Evolutionary conservation across 2,888 invertebrate genomes (phyloP).

Genomic region (Acanthosepion esculentum): DNA sequence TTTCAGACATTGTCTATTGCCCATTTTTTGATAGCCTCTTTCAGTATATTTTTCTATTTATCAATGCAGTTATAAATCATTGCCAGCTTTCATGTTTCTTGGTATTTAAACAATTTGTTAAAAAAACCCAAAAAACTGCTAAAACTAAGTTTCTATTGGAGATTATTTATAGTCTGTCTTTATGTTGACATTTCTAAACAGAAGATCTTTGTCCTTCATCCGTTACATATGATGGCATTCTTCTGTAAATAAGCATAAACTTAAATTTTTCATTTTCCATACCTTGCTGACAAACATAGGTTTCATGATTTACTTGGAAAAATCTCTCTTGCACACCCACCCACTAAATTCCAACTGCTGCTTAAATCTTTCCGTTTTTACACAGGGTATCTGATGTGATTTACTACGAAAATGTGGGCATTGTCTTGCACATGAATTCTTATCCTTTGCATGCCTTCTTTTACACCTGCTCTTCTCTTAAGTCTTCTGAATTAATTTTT

Average conservation of each 20-base stretch:
- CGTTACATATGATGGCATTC: too few relatives aligned
- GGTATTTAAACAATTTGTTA: neutral
- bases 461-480: neutral
- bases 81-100: neutral
- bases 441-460: neutral
- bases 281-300: neutral
- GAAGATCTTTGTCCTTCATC: neutral
- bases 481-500: neutral
- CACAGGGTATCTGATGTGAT: too few relatives aligned
- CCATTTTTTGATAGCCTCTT: neutral
- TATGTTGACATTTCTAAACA: neutral
- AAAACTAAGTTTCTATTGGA: neutral
- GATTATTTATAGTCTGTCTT: neutral
- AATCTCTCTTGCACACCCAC: rapidly evolving
- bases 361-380: neutral
- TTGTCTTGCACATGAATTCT: neutral
- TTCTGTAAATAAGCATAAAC: neutral
- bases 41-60: neutral
- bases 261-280: neutral
- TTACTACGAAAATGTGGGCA: too few relatives aligned
- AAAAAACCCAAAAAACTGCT: neutral
- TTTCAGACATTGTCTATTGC: neutral
- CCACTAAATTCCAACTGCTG: too few relatives aligned
- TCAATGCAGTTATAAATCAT: neutral
- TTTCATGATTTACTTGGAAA: neutral